A percentile compares a stretch with the other conserved stretches of the same genome.
These are phyloP conservation scores for Dolichoris vasculosae DNA, from an alignment of 1,140 invertebrate species.

Conservation along the genomic window DNA sequence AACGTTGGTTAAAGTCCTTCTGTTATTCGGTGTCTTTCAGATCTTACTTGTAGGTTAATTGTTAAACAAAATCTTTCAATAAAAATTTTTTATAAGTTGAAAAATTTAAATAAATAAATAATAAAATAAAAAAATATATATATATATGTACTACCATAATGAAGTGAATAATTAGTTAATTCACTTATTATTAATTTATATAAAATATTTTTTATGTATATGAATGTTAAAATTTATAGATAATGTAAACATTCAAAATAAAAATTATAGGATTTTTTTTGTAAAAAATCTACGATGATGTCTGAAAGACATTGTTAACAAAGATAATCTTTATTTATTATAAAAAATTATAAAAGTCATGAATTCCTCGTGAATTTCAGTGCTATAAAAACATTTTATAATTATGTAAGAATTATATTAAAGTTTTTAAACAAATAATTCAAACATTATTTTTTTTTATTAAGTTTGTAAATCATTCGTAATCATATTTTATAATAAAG, in stretches of 20 bases:
- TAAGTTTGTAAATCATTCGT: neutral
- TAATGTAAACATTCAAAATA: neutral
- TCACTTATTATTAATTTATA: constrained; percentile 21
- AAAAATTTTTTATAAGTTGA: constrained; percentile 3
- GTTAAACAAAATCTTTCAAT: neutral
- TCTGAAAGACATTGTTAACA: constrained; percentile 41
- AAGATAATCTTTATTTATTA: constrained; percentile 43
- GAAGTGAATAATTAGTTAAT: neutral
- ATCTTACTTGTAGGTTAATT: constrained; percentile 34
- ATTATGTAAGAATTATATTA: neutral
- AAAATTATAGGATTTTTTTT: constrained; percentile 19
- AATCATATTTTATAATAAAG: neutral
- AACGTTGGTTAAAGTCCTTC: neutral
- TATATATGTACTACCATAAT: neutral
- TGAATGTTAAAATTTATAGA: constrained; percentile 4
- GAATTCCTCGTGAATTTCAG: neutral
- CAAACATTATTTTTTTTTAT: neutral
- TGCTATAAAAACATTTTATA: neutral
- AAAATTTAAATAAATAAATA: constrained; percentile 8
- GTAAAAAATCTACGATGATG: constrained; percentile 33
- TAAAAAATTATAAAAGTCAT: constrained; percentile 13
- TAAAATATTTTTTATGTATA: constrained; percentile 1
- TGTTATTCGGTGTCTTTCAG: constrained; percentile 40
- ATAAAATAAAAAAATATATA: neutral
- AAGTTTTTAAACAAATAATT: neutral